Percentiles rank a stretch among this genome's conserved stretches.
Evolutionary conservation across 2,797 vertebrate species (phyloP).

Genomic region (Pseudocheirus occidentalis): DNA sequence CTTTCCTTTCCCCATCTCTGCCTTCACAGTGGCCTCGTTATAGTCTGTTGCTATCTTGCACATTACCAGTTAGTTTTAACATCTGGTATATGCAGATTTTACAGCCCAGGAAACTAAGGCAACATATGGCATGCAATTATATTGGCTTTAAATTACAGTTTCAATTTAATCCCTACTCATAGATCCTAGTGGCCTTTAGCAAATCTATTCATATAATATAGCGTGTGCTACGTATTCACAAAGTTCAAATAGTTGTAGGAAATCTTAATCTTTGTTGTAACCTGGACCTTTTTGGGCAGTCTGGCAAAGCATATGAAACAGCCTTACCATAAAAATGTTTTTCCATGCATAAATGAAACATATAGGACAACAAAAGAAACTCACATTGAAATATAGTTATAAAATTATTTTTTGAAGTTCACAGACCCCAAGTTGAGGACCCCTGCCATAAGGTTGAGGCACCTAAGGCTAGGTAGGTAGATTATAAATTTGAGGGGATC

Average conservation of each 20-base stretch:
- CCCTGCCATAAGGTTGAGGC: background rate
- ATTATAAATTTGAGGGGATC: background rate
- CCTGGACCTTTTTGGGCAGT: background rate
- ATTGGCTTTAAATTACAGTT: background rate
- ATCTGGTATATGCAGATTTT: background rate
- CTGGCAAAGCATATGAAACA: background rate
- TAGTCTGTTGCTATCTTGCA: too few relatives aligned
- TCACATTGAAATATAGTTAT: background rate
- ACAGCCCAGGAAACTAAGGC: constrained; percentile 1
- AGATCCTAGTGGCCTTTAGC: background rate
- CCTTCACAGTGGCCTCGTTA: background rate
- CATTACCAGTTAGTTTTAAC: background rate
- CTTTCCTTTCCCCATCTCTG: background rate
- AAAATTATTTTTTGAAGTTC: background rate
- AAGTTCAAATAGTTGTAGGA: background rate
- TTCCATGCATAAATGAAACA: background rate
- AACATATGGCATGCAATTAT: background rate
- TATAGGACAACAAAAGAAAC: background rate
- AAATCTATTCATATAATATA: background rate
- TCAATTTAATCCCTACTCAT: background rate
- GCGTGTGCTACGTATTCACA: background rate
- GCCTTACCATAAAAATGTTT: background rate
- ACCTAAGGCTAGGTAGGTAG: too few relatives aligned
- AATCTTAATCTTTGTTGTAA: background rate
- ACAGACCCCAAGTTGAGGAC: background rate